phyloP scores from a whole-genome alignment of 2,797 vertebrate genomes.

The Alexandromys oeconomus region DNA sequence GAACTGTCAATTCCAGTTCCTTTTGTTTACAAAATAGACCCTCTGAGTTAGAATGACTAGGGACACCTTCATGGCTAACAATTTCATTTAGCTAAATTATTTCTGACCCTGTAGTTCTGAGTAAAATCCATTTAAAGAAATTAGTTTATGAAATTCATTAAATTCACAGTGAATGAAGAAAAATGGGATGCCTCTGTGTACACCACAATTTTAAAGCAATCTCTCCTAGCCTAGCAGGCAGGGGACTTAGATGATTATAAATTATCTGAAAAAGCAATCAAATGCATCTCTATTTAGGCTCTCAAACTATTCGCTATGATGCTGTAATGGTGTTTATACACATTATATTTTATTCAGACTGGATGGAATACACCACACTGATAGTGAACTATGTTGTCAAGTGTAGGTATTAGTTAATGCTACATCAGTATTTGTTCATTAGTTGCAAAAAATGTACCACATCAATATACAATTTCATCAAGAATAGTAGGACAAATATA shows the following conservation, averaged over 20 bases:
- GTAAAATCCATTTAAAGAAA: conserved; percentile 59
- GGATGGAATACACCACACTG: not conserved
- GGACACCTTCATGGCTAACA: conserved; percentile 21
- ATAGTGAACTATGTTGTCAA: not conserved
- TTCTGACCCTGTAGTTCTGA: conserved; percentile 46
- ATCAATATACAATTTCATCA: not conserved
- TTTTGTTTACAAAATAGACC: conserved; percentile 29
- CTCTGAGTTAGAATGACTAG: conserved; percentile 31
- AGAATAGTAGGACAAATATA: too few relatives aligned
- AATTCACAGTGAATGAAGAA: conserved; percentile 59
- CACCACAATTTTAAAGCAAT: conserved; percentile 22
- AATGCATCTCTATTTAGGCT: not conserved
- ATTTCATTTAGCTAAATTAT: conserved; percentile 68
- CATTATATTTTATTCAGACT: conserved; percentile 22
- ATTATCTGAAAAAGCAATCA: conserved; percentile 37
- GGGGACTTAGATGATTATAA: not conserved
- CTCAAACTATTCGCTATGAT: not conserved
- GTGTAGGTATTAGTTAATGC: not conserved
- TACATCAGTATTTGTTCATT: not conserved
- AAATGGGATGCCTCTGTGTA: conserved; percentile 37
- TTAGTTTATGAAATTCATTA: conserved; percentile 70
- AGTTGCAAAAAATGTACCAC: not conserved
- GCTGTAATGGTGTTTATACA: not conserved
- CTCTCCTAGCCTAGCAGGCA: not conserved
- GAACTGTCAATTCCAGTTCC: not conserved